Percentiles rank a stretch among this genome's conserved stretches.
Evolutionary conservation across 92 coral and sea anemone genomes (phyloP).

Genomic region (Blastomussa wellsi): DNA sequence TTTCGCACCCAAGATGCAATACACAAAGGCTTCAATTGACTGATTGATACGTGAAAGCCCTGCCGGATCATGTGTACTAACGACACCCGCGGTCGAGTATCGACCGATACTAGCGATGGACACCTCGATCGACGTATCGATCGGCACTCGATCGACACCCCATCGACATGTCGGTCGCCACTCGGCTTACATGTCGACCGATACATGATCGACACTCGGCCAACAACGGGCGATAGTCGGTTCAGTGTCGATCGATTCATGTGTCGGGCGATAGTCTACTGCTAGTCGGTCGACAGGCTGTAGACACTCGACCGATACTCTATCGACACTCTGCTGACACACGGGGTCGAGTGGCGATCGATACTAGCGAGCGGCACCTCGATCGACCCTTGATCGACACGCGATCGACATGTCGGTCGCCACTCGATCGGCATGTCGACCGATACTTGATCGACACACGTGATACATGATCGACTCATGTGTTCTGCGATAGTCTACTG

Average conservation of each 20-base stretch:
- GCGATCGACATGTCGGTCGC: neutral
- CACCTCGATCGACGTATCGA: no score
- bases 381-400: neutral
- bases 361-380: neutral
- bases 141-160: neutral
- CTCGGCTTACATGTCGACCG: neutral
- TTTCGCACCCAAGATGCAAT: no score
- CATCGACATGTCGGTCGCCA: neutral
- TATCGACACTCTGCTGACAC: neutral
- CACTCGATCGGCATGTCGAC: neutral
- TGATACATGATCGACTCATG: no score
- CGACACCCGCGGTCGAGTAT: no score
- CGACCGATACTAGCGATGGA: no score
- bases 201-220: neutral
- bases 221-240: slow-evolving; percentile 15
- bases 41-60: no score
- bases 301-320: no score
- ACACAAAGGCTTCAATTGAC: no score
- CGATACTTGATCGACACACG: no score
- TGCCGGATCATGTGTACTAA: no score
- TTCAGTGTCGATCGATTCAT: slow-evolving; percentile 9
- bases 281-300: no score
- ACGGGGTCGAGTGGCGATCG: neutral
- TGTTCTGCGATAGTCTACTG: neutral
- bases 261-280: slow-evolving; percentile 11